Evolutionary conservation across 2,113 vertebrate species (phyloP), one percentile per base, ranked within the genome.

Genomic region (Cephalopterus ornatus): DNA sequence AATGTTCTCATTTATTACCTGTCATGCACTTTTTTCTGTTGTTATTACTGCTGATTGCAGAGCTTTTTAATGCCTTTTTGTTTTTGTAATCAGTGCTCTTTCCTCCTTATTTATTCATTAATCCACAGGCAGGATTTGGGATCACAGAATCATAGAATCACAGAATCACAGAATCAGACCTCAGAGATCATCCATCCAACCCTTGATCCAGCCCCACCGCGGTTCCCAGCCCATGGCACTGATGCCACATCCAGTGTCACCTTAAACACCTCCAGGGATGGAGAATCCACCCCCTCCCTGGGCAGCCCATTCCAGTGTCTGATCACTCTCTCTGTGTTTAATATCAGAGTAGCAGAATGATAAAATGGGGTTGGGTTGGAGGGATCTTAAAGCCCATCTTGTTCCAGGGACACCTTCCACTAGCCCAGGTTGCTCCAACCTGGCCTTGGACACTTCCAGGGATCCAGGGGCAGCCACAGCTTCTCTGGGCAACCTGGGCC

Each of bases 51-150:
- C 67, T 96, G 81, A 89, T 90, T 81, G 50, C 47, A 27, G 81
- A 79, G 88, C 41, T 65, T 79, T 73, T 85, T 56, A 72, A 85
- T 35, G 73, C 24, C 1, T 5, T 7, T 28, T 39, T 66, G 21
- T 24, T 27, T 9, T 39, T 26, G 9, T 33, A 39, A 80, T 82
- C 85, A 63, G 42, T 14, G 23, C 46, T 68, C 42, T 75, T 63
- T 39, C 44, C 65, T 87, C 87, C 49, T 70, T 85, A 61, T 86
- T 94, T 81, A 75, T 66, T 75, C 74, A 46, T 88, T 78, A 90
- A 47, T 42, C 11, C 82, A 41, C 58, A 42, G 52, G 78, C 58
- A 26, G 5, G n/a, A 17, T 50, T 41, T 44, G 47, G 41, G 44
- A 78, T 47, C 46, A 21, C 17, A 47, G 21, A 22, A 22, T 47